Base-by-base conservation (phyloP, 2,113 vertebrate species). In the Xerus inauris region DNA sequence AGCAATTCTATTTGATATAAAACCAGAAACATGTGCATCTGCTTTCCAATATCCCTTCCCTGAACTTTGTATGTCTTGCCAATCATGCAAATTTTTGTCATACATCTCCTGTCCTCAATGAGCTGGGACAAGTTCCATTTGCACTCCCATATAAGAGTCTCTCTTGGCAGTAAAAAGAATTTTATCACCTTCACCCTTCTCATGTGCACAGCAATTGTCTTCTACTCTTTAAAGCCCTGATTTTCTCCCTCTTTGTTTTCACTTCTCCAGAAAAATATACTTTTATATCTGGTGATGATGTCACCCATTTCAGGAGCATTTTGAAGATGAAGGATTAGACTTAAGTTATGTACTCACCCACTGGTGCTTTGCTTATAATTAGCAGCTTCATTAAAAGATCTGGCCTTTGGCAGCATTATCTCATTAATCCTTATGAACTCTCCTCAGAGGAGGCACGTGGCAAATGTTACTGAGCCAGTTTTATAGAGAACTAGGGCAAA, bases 301-400 rank as follows among this genome's bases (percentile, higher is more conserved):
- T 79, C 54, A 93, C 42, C 67, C 16, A 24, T 12, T 64, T 64
- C 12, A 45, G 80, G 45, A 97, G 14, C 73, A 13, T 28, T 86
- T 85, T 67, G 77, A 91, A 90, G 85, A 54, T 62, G 77, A 94
- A 83, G 47, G 91, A 47, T 75, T 75, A 72, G 83, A 32, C 71
- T 86, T 91, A 75, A 59, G 67, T 65, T 86, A 54, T n/a, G 30
- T 10, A 14, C 40, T n/a, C 13, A 26, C 64, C 76, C 69, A 57
- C 62, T 2, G 71, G 76, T 62, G 54, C 51, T 89, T 76, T 59
- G 75, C 80, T 89, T 84, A 26, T 95, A 94, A 91, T 93, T 93
- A 95, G 40, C 40, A 93, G 80, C 47, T 80, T 88, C n/a, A 72
- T 96, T 47, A 38, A 94, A 91, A 95, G 79, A 26, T 17, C 76